Percentiles rank a stretch among this genome's conserved stretches.
phyloP scores from a whole-genome alignment of 2,888 invertebrate species.

The Thymelicus sylvestris region DNA sequence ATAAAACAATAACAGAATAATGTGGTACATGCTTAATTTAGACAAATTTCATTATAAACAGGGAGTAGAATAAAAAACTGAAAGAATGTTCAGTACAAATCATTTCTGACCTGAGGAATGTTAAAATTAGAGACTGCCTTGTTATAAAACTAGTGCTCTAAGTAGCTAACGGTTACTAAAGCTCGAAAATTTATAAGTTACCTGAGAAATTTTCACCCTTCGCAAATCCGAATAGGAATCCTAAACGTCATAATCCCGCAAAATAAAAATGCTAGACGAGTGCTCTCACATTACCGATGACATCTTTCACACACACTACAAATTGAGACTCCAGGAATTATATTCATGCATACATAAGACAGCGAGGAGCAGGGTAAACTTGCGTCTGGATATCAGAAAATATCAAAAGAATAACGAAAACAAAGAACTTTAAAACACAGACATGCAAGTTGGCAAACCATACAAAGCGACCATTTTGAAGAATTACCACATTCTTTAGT shows the following conservation, averaged over 20 bases:
- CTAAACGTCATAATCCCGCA: conserved; percentile 74
- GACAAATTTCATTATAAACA: conserved; percentile 48
- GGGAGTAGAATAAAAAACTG: conserved; percentile 42
- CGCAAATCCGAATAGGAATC: conserved; percentile 62
- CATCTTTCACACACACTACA: conserved; percentile 73
- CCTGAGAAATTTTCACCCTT: conserved; percentile 67
- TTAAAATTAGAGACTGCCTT: conserved; percentile 80
- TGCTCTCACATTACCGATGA: conserved; percentile 84
- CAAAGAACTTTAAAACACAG: conserved; percentile 83
- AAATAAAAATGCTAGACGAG: conserved; percentile 73
- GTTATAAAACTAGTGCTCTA: conserved; percentile 51
- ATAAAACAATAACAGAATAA: conserved; percentile 50
- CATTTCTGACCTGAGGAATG: conserved; percentile 77
- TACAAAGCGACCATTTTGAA: conserved; percentile 89
- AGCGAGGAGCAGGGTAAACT: conserved; percentile 53
- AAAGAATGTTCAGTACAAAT: conserved; percentile 55
- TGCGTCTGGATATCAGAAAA: conserved; percentile 57
- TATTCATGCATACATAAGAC: conserved; percentile 54
- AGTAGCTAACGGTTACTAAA: conserved; percentile 41
- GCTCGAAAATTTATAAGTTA: conserved; percentile 53
- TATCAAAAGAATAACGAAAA: conserved; percentile 71
- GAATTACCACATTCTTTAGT: conserved; percentile 89
- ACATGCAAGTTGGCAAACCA: conserved; percentile 86
- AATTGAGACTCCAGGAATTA: conserved; percentile 54
- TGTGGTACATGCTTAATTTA: conserved; percentile 42